phyloP scores from a whole-genome alignment of 92 coral and sea anemone genomes.

The Palythoa grandiflora region DNA sequence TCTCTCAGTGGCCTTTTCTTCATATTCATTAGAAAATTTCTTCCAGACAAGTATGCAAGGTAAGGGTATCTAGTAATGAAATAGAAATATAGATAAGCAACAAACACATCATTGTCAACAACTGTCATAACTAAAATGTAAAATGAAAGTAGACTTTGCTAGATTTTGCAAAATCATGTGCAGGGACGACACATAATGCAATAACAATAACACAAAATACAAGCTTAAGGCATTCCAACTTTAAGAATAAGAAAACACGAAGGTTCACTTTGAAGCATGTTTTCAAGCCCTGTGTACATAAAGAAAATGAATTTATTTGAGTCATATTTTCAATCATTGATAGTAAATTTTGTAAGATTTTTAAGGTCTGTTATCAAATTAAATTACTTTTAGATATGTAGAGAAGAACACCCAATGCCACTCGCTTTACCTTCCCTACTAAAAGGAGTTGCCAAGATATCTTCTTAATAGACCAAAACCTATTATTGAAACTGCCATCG shows the following conservation, averaged over 20 bases:
- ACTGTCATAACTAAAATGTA: neutral
- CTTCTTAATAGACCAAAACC: conserved; percentile 55
- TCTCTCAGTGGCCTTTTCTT: conserved; percentile 64
- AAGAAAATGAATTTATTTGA: neutral
- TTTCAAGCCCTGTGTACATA: neutral
- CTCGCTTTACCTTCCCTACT: conserved; percentile 47
- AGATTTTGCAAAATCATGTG: neutral
- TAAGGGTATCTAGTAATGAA: no score
- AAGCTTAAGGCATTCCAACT: neutral
- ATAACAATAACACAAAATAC: no score
- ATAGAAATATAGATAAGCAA: no score
- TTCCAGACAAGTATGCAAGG: no score
- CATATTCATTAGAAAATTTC: neutral
- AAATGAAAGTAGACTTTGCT: neutral
- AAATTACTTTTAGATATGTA: neutral
- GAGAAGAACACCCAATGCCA: conserved; percentile 56
- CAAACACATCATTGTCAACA: neutral
- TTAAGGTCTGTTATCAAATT: neutral
- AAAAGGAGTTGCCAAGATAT: conserved; percentile 35
- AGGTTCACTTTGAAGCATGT: neutral
- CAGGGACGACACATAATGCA: no score
- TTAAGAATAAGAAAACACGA: neutral
- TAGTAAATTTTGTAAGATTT: neutral
- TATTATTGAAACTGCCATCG: conserved; percentile 41
- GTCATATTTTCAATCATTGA: neutral